Conservation (phyloP, 1,140 invertebrate species). For the Rhyzopertha dominica region DNA sequence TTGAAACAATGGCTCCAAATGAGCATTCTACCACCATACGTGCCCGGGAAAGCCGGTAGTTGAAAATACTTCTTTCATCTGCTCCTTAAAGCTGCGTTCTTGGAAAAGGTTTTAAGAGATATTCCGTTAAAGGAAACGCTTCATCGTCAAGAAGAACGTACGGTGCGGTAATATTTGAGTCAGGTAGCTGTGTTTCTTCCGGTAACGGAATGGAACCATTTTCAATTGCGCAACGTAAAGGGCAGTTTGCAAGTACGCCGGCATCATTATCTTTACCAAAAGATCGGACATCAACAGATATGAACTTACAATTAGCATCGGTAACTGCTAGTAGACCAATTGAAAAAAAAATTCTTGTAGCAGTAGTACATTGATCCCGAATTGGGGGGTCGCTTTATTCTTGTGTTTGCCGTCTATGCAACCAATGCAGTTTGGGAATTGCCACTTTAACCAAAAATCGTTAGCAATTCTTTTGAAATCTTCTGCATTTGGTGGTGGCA, state of each 20-base stretch:
- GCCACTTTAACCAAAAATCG: conserved; percentile 34
- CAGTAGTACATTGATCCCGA: conserved; percentile 45
- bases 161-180: conserved; percentile 9
- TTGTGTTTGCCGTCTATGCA: conserved; percentile 47
- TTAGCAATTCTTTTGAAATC: conserved; percentile 27
- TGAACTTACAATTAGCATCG: too few species aligned
- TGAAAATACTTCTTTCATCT: conserved; percentile 36
- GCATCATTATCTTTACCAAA: too few species aligned
- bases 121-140: conserved; percentile 43
- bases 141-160: conserved; percentile 42
- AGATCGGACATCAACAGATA: too few species aligned
- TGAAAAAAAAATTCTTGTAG: too few species aligned
- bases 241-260: too few species aligned
- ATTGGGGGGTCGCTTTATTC: conserved; percentile 40
- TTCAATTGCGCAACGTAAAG: too few species aligned
- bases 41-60: conserved; percentile 45
- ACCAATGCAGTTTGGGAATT: conserved; percentile 43
- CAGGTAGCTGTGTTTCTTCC: conserved; percentile 10
- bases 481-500: conserved; percentile 28
- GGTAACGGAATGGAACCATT: conserved; percentile 11
- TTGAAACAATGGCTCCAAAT: conserved; percentile 46
- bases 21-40: conserved; percentile 44
- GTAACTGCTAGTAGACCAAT: too few species aligned
- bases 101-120: conserved; percentile 46
- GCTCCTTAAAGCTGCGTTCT: conserved; percentile 14